A percentile compares a stretch with the other conserved stretches of the same genome.
Conservation (phyloP, 37 sponge, comb jelly and placozoan genomes). For the Hormiphora californensis region DNA sequence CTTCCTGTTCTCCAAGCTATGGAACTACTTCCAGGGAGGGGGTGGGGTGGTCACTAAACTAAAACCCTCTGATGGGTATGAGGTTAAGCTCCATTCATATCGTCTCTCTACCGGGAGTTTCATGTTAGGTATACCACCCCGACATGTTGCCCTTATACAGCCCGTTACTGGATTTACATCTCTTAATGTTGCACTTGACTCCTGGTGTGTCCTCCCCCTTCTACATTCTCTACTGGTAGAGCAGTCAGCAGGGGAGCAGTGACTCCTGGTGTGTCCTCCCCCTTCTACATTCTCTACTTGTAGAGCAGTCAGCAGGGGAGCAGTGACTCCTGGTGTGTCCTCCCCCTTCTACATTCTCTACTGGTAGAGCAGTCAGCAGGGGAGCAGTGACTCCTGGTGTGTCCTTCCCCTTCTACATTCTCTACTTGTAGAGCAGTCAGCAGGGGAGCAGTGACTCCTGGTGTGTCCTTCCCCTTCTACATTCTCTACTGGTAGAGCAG, state of each 20-base stretch:
- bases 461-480: too few species aligned
- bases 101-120: not conserved
- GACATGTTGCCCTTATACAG: not conserved
- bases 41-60: constrained; percentile 3
- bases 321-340: not conserved
- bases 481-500: too few species aligned
- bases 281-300: too few species aligned
- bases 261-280: constrained; percentile 9
- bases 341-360: too few species aligned
- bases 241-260: too few species aligned
- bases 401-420: too few species aligned
- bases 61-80: not conserved
- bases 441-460: too few species aligned
- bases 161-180: constrained; percentile 3
- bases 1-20: not conserved
- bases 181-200: constrained; percentile 20
- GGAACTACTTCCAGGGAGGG: not conserved
- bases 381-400: not conserved
- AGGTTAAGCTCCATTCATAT: not conserved
- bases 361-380: too few species aligned
- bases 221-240: too few species aligned
- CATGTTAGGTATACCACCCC: constrained; percentile 32
- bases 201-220: not conserved
- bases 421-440: too few species aligned
- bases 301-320: too few species aligned